Base-by-base conservation (phyloP, 2,113 vertebrate species). In the Caracal caracal region DNA sequence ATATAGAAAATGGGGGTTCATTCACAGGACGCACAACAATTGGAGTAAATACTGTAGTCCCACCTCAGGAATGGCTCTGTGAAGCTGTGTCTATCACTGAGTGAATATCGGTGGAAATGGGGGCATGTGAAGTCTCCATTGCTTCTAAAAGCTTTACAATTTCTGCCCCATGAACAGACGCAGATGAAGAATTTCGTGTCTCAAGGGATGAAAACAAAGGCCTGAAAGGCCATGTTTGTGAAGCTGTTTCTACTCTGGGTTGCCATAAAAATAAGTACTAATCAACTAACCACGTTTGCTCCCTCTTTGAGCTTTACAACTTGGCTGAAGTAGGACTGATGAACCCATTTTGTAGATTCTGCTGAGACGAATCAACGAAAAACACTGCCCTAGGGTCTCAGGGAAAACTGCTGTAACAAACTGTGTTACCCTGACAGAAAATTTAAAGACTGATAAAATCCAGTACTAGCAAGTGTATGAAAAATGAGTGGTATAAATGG, bases 21-120 rank as follows among this genome's bases (percentile, higher is more conserved):
- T 33, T 26, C 40, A 24, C 7, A 76, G 59, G n/a, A 65, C 24
- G 37, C 24, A 0, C 6, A 40, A 26, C 56, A 78, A 3, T 8
- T 11, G 8, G 7, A 16, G 28, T 16, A 63, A 76, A 33, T 1
- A n/a, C 1, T 5, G 1, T 13, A 35, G 22, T 17, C 16, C 56
- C 35, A n/a, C 24, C 9, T 30, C 0, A 70, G 51, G 1, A 6
- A 24, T 56, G 24, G 20, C 20, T 30, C 35, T 12, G 0, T 5
- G 26, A 49, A 19, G 33, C 37, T 40, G 3, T 40, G 28, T 30
- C n/a, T 33, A 28, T 65, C 37, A 92, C 3, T 43, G 4, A 37
- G 40, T 7, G 1, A 5, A 26, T 13, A 2, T n/a, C n/a, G 66
- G 66, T 53, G 20, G n/a, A 81, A 4, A 43, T 11, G 28, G 6